These are phyloP conservation scores for Bombus picipes DNA, from an alignment of 1,140 invertebrate genomes.

Conservation along the genomic window DNA sequence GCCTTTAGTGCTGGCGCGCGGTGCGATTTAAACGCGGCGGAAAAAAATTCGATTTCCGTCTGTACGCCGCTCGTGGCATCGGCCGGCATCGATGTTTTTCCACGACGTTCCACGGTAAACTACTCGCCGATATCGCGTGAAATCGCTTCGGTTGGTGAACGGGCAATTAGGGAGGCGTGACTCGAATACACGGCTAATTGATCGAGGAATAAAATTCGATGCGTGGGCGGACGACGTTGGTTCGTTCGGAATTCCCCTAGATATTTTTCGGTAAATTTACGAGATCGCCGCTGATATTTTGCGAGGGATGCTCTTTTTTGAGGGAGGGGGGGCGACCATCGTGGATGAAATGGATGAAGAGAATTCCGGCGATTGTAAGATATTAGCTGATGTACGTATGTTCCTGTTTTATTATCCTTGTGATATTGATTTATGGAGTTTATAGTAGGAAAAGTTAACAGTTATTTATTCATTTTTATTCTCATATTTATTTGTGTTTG, in stretches of 20 bases:
- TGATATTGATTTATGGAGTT: not conserved
- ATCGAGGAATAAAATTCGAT: slow-evolving; percentile 26
- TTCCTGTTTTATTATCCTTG: not conserved
- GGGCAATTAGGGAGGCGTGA: slow-evolving; percentile 27
- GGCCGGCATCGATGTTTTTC: slow-evolving; percentile 23
- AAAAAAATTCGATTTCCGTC: slow-evolving; percentile 54
- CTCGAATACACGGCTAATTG: slow-evolving; percentile 22
- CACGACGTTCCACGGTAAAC: slow-evolving; percentile 9
- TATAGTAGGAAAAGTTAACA: too few relatives aligned
- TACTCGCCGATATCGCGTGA: not conserved
- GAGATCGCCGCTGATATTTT: not conserved
- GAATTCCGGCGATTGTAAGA: not conserved
- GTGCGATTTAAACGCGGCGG: slow-evolving; percentile 44
- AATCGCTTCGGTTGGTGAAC: slow-evolving; percentile 12
- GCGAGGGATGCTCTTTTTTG: not conserved
- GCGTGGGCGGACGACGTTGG: not conserved
- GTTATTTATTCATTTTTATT: not conserved
- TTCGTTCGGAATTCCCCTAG: not conserved
- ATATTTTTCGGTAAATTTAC: slow-evolving; percentile 8
- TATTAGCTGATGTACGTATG: not conserved
- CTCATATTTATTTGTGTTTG: not conserved
- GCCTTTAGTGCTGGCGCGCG: not conserved
- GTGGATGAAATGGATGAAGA: not conserved
- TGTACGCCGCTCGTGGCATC: not conserved
- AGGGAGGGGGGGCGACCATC: too few relatives aligned